Conservation (phyloP, 2,888 invertebrate genomes). For the Ceramica pisi region DNA sequence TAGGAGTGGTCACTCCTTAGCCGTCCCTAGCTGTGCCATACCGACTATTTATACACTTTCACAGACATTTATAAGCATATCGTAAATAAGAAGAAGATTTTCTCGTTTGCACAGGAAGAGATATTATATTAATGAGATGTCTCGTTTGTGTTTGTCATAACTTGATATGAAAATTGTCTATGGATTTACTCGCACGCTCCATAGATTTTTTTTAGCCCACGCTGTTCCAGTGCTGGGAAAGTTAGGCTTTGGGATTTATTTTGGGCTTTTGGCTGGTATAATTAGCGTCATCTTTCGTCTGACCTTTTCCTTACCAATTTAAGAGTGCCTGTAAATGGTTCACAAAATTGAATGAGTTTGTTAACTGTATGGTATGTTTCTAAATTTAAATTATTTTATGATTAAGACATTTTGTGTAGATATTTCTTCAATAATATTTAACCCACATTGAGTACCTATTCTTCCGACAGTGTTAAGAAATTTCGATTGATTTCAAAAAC, state of each 20-base stretch:
- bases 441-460: neutral
- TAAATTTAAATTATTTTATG: too few relatives aligned
- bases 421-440: neutral
- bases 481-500: neutral
- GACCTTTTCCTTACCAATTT: neutral
- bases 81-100: conserved; percentile 2
- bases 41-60: conserved; percentile 82
- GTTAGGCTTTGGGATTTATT: neutral
- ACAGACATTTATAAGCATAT: conserved; percentile 45
- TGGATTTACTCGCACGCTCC: neutral
- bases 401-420: neutral
- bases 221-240: too few relatives aligned
- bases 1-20: conserved; percentile 69
- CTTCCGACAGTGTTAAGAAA: neutral
- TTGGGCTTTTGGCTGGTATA: too few relatives aligned
- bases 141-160: neutral
- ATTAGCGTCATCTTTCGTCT: too few relatives aligned
- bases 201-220: too few relatives aligned
- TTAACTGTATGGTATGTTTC: too few relatives aligned
- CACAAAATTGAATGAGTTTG: too few relatives aligned
- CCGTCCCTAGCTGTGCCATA: conserved; percentile 74
- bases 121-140: conserved; percentile 12
- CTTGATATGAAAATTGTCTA: neutral
- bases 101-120: conserved; percentile 27
- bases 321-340: neutral